Percentiles rank a stretch among this genome's conserved stretches.
These are phyloP conservation scores for Lagria hirta DNA, from an alignment of 2,888 invertebrate species.

Conservation along the genomic window DNA sequence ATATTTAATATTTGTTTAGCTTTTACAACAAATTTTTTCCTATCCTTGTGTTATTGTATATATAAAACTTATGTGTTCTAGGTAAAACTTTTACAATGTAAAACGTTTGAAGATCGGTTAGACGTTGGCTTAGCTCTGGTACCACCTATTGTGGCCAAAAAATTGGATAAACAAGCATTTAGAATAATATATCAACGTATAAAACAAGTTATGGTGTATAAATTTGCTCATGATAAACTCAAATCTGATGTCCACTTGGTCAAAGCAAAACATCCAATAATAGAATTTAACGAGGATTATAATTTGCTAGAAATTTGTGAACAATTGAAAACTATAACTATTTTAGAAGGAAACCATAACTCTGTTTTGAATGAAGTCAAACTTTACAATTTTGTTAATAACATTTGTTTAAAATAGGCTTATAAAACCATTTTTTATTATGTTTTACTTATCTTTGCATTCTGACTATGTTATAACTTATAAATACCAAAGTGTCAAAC, in stretches of 20 bases:
- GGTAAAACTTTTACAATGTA: conserved; percentile 1
- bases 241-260: not conserved
- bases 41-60: no score
- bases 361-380: conserved; percentile 5
- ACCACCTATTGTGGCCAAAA: not conserved
- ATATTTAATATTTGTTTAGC: no score
- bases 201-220: conserved; percentile 1
- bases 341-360: conserved; percentile 2
- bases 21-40: no score
- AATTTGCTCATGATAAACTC: not conserved
- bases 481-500: no score
- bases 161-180: conserved; percentile 1
- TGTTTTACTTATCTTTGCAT: no score
- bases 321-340: not conserved
- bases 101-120: not conserved
- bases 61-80: no score
- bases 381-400: no score
- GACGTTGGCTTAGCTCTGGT: not conserved
- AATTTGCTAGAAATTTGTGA: conserved; percentile 1
- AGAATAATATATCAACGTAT: conserved; percentile 1
- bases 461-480: no score
- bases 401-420: no score
- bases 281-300: conserved; percentile 5
- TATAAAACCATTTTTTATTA: no score
- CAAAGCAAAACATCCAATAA: conserved; percentile 1